A percentile compares a stretch with the other conserved stretches of the same genome.
Evolutionary conservation across 2,888 invertebrate genomes (phyloP).

Genomic region (Eilema sororculum): DNA sequence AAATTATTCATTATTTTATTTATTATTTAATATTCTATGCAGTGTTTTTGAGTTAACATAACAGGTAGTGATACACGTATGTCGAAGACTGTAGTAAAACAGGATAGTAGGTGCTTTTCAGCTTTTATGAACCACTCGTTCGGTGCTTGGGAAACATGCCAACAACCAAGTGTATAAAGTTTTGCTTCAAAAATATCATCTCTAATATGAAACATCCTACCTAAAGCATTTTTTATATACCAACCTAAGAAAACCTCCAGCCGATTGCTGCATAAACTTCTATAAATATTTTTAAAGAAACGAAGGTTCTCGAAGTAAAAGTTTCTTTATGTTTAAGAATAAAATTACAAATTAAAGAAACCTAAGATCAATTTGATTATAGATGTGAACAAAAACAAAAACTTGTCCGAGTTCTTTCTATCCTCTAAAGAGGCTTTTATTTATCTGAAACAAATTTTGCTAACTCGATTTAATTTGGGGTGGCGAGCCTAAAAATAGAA

Average conservation of each 20-base stretch:
- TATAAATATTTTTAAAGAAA: conserved; percentile 11
- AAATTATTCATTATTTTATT: no score
- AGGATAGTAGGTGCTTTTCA: no score
- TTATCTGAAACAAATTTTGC: conserved; percentile 13
- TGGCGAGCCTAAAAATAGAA: conserved; percentile 5
- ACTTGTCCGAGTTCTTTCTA: not conserved
- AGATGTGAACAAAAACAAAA: conserved; percentile 34
- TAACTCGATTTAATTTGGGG: conserved; percentile 7
- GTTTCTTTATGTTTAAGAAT: conserved; percentile 16
- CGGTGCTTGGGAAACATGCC: no score
- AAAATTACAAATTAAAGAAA: conserved; percentile 31
- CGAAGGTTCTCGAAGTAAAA: conserved; percentile 5
- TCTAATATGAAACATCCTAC: not conserved
- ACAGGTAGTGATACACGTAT: no score
- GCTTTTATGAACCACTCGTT: no score
- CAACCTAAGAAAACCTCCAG: not conserved
- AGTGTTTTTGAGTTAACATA: no score
- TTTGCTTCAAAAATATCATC: not conserved
- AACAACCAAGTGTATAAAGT: not conserved
- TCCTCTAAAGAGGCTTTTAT: not conserved
- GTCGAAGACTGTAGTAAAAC: no score
- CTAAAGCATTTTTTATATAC: conserved; percentile 11
- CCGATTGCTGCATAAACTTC: conserved; percentile 12
- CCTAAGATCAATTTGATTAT: conserved; percentile 43
- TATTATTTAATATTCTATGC: no score